Evolutionary conservation across 2,113 vertebrate genomes (phyloP).

Genomic region (Cygnus buccinator): DNA sequence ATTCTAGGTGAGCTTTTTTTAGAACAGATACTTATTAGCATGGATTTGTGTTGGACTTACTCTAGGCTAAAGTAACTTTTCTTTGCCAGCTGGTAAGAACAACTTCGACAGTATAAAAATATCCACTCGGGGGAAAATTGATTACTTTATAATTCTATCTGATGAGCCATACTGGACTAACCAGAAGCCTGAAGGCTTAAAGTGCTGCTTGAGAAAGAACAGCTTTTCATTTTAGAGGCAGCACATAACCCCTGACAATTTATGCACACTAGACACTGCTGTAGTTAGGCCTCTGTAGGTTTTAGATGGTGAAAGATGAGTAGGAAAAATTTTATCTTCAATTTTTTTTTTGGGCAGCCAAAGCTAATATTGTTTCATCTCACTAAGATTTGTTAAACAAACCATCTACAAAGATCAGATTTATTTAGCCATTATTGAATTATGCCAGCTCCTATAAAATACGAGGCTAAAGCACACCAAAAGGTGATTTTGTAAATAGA

Average conservation of each 20-base stretch:
- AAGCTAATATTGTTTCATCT: slow-evolving; percentile 36
- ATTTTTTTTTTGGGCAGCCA: neutral
- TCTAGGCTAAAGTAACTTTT: neutral
- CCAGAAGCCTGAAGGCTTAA: neutral
- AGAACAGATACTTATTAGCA: neutral
- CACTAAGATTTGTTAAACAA: slow-evolving; percentile 53
- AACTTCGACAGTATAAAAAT: slow-evolving; percentile 8
- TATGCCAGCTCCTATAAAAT: slow-evolving; percentile 53
- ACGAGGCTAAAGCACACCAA: neutral
- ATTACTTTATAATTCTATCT: neutral
- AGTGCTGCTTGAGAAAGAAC: slow-evolving; percentile 8
- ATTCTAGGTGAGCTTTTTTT: neutral
- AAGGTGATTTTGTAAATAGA: slow-evolving; percentile 66
- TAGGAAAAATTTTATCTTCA: slow-evolving; percentile 15
- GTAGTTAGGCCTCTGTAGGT: neutral
- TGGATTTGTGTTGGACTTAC: slow-evolving; percentile 11
- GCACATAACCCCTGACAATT: neutral
- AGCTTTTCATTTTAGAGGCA: neutral
- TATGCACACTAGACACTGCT: neutral
- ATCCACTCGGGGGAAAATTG: neutral
- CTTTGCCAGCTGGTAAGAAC: slow-evolving; percentile 4
- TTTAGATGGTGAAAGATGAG: slow-evolving; percentile 14
- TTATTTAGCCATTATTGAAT: slow-evolving; percentile 64
- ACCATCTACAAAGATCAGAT: slow-evolving; percentile 48
- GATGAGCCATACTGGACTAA: neutral